Base-by-base conservation (phyloP, 2,797 vertebrate genomes). In the Amphiprion clarkii region DNA sequence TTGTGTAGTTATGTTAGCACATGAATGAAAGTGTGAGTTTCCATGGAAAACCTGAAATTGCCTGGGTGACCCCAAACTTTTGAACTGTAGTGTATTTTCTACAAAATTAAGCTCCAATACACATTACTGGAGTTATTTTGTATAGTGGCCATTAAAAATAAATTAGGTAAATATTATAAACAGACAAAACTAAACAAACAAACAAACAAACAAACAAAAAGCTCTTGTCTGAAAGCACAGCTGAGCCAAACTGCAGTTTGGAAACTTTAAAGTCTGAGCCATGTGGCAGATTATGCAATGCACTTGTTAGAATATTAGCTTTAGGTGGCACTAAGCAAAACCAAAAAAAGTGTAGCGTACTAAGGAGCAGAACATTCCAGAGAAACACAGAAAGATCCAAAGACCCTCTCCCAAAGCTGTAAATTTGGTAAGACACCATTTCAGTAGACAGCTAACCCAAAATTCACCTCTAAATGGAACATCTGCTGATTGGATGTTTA, bases 281-380 rank as follows among this genome's bases (percentile, higher is more conserved):
- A 84, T 75, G 64, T 78, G 76, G 64, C 48, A 27, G 2, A 53
- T 80, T 78, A 76, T 48, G 66, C 44, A 88, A 65, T 62, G 60
- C 1, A 23, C 25, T 44, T 64, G 23, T 67, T 13, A 54, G 5
- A 75, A 54, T 49, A 67, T 63, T 53, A 23, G 39, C 57, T 74
- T 42, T 44, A 76, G 17, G 31, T 66, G 66, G 55, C 10, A 57
- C 27, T 49, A 57, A 49, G 55, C 42, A 39, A 39, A 39, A 5
- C 12, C 68, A 25, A 48, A 31, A 36, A 36, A 8, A 23, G 23
- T 23, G 23, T 23, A 23, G 23, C 1, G 23, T 23, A 23, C 23
- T 23, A 23, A 23, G 23, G 23, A 23, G 23, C 23, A 23, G 23
- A 23, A 23, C 23, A 23, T 23, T 23, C 23, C 23, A 23, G 23